Conservation (phyloP, 2,797 vertebrate genomes). For the Emydoidea blandingii region DNA sequence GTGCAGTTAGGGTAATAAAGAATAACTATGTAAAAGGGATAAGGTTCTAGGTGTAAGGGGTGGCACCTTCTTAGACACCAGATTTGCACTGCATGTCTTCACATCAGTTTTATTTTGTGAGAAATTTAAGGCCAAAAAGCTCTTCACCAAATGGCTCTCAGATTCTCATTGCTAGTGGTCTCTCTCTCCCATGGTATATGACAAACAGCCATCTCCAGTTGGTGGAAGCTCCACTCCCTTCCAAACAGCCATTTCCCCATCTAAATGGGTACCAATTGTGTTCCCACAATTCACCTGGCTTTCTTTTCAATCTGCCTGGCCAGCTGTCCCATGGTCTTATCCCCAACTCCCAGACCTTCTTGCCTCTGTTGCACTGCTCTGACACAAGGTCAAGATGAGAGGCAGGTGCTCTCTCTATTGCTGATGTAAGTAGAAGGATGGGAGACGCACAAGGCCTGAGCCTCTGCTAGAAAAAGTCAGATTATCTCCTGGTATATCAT, state of each 20-base stretch:
- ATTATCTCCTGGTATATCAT: neutral
- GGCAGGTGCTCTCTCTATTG: neutral
- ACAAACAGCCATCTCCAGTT: neutral
- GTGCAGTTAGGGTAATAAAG: neutral
- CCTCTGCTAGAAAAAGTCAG: slow-evolving; percentile 22
- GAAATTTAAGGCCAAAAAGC: neutral
- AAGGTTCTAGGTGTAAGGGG: neutral
- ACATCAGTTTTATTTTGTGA: neutral
- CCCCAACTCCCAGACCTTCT: neutral
- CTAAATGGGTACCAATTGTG: neutral
- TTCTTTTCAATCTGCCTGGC: neutral
- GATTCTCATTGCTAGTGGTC: neutral
- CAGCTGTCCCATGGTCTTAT: neutral
- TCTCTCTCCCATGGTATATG: neutral
- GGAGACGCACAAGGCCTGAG: accelerated
- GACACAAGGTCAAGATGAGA: neutral
- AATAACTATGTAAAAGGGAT: neutral
- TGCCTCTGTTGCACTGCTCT: neutral
- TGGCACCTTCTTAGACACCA: neutral
- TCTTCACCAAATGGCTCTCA: neutral
- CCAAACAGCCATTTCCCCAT: neutral
- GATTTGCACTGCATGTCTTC: neutral
- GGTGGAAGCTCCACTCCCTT: neutral
- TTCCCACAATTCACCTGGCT: neutral
- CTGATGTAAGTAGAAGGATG: neutral